phyloP scores from a whole-genome alignment of 2,113 vertebrate genomes.

The Limnothrissa miodon region DNA sequence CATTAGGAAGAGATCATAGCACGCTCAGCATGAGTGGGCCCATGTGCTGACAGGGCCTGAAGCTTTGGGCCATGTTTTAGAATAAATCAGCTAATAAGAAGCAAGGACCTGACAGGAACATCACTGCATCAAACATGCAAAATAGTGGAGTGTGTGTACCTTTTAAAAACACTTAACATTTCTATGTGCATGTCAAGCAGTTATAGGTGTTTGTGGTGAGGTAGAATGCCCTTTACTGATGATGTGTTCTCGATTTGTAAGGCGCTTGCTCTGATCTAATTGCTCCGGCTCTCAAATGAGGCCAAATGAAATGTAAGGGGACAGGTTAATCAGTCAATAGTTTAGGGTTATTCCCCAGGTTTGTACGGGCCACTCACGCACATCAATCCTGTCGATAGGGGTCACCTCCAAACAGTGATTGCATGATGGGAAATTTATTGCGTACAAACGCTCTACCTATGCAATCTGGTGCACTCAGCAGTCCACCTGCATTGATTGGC shows the following conservation, averaged over 20 bases:
- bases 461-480: conserved; percentile 47
- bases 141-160: not conserved
- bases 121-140: not conserved
- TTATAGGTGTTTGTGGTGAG: not conserved
- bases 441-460: conserved; percentile 32
- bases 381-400: conserved; percentile 46
- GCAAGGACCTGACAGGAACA: not conserved
- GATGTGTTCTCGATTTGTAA: conserved; percentile 30
- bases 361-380: conserved; percentile 37
- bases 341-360: conserved; percentile 44
- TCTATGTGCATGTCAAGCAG: not conserved
- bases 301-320: conserved; percentile 48
- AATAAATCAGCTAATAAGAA: conserved; percentile 11
- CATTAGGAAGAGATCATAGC: not conserved
- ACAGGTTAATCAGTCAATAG: conserved; percentile 42
- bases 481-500: conserved; percentile 54
- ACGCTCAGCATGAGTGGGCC: not conserved
- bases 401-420: conserved; percentile 53
- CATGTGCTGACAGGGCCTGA: not conserved
- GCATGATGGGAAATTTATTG: conserved; percentile 49
- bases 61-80: not conserved
- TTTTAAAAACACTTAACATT: not conserved
- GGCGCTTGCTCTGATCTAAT: not conserved
- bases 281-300: conserved; percentile 20
- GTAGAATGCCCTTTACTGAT: not conserved